phyloP scores from a whole-genome alignment of 1,140 invertebrate species.

The Lasioglossum baleicum region DNA sequence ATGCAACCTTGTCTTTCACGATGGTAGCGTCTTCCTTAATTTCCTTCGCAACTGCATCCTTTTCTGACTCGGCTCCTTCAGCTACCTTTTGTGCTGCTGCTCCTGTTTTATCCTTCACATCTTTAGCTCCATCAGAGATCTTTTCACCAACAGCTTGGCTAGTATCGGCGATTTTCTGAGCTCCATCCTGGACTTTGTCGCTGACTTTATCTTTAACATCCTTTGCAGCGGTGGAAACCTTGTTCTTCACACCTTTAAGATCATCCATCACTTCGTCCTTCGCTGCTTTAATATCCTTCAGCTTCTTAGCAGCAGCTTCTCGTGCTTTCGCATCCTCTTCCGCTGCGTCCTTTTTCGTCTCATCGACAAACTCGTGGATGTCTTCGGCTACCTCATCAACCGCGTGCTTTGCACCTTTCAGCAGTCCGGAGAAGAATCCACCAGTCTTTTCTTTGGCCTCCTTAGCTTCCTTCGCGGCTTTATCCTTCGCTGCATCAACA shows the following conservation, averaged over 20 bases:
- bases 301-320: not conserved
- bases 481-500: slow-evolving; percentile 26
- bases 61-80: slow-evolving; percentile 9
- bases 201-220: slow-evolving; percentile 45
- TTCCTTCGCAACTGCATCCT: slow-evolving; percentile 43
- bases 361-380: slow-evolving; percentile 53
- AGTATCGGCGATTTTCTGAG: slow-evolving; percentile 40
- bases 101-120: not conserved
- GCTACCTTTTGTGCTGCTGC: slow-evolving; percentile 34
- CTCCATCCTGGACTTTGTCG: slow-evolving; percentile 32
- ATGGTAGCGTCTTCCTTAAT: slow-evolving; percentile 27
- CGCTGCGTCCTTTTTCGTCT: slow-evolving; percentile 49
- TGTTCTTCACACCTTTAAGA: slow-evolving; percentile 42
- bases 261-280: not conserved
- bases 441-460: slow-evolving; percentile 21
- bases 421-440: slow-evolving; percentile 52
- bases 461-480: slow-evolving; percentile 36
- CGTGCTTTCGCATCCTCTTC: slow-evolving; percentile 23
- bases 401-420: slow-evolving; percentile 60
- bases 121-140: slow-evolving; percentile 28
- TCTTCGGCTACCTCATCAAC: slow-evolving; percentile 68
- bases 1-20: slow-evolving; percentile 30
- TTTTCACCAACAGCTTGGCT: slow-evolving; percentile 28
- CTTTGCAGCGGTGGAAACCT: slow-evolving; percentile 38
- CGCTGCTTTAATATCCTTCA: not conserved